Conservation (phyloP, 2,113 vertebrate species). For the Athene noctua region DNA sequence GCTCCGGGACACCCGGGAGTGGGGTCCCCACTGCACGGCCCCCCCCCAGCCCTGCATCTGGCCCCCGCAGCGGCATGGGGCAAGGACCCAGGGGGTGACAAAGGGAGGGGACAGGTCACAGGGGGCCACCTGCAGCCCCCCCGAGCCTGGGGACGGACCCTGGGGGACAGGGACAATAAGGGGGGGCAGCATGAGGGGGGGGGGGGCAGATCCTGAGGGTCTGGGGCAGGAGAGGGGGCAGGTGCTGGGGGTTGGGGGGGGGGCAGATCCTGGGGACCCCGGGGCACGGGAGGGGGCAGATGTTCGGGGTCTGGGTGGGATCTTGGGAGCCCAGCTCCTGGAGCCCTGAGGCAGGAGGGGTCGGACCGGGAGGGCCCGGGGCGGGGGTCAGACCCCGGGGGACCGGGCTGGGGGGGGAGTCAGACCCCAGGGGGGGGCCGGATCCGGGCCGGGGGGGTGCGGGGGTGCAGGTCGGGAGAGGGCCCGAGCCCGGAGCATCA, state of each 20-base stretch:
- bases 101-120: neutral
- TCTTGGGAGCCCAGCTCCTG: neutral
- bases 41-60: neutral
- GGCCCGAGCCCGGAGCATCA: no score
- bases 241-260: neutral
- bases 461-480: neutral
- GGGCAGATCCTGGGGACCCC: neutral
- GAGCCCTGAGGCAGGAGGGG: no score
- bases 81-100: neutral
- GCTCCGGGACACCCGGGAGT: neutral
- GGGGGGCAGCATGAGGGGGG: neutral
- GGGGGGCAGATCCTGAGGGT: no score
- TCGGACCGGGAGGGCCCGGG: no score
- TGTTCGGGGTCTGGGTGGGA: neutral
- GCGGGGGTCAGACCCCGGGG: no score
- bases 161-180: no score
- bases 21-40: neutral
- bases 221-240: no score
- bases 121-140: neutral
- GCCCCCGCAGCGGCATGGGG: neutral
- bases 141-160: neutral
- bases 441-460: no score
- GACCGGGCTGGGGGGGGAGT: no score
- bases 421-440: no score
- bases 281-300: no score